Percentiles rank a stretch among this genome's conserved stretches.
phyloP scores from a whole-genome alignment of 2,113 vertebrate genomes.

The Acanthisitta chloris region DNA sequence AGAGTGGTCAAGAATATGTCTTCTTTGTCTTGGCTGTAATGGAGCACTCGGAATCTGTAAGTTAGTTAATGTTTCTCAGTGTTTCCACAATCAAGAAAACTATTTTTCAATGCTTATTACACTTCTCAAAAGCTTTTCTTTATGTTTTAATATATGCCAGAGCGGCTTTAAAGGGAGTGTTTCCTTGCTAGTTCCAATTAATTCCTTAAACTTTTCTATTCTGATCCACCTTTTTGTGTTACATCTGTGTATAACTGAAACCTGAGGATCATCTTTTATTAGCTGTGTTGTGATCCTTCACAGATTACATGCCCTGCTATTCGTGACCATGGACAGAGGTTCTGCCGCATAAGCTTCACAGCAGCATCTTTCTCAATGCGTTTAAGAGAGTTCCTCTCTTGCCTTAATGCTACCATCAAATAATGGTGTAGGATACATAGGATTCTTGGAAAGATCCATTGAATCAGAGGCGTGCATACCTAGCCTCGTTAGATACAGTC shows the following conservation, averaged over 20 bases:
- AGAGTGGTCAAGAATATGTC: constrained; percentile 94
- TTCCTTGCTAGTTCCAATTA: background rate
- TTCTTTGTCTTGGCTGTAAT: constrained; percentile 95
- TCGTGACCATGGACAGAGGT: background rate
- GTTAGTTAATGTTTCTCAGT: constrained; percentile 47
- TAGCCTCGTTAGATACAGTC: constrained; percentile 74
- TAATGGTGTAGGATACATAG: background rate
- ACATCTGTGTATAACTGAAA: background rate
- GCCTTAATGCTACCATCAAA: background rate
- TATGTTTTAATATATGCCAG: background rate
- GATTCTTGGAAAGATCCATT: constrained; percentile 3
- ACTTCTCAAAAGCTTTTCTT: background rate
- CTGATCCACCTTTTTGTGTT: background rate
- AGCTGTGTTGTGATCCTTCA: background rate
- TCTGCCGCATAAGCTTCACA: background rate
- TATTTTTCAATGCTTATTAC: background rate
- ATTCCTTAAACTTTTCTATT: background rate
- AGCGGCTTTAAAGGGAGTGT: background rate
- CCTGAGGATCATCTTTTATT: background rate
- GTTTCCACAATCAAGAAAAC: background rate
- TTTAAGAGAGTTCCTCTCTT: background rate
- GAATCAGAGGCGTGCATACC: constrained; percentile 58
- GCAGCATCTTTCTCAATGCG: background rate
- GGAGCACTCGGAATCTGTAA: constrained; percentile 94
- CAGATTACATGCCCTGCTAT: background rate